These are phyloP conservation scores for Chloroceryle aenea DNA, from an alignment of 2,113 vertebrate species.

Conservation along the genomic window DNA sequence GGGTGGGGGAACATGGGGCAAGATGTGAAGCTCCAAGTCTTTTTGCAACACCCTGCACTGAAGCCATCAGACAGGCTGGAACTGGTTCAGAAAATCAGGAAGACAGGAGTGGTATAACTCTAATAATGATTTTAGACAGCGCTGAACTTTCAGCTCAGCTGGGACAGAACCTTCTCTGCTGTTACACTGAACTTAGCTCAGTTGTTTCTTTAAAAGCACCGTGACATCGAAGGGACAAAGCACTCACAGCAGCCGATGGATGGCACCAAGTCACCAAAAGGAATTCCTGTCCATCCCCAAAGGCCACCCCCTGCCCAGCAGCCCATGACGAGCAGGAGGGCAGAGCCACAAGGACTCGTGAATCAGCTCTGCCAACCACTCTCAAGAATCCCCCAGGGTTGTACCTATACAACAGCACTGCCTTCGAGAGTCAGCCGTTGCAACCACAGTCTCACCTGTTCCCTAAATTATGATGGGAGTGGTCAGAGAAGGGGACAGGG, in stretches of 20 bases:
- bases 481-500: rapidly evolving
- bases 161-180: neutral
- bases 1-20: rapidly evolving
- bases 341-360: neutral
- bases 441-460: neutral
- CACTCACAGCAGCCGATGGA: neutral
- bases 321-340: neutral
- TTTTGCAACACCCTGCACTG: neutral
- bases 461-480: neutral
- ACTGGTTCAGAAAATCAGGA: neutral
- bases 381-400: neutral
- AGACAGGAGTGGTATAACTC: neutral
- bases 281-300: neutral
- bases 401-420: neutral
- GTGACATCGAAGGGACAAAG: neutral
- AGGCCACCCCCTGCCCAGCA: neutral
- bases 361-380: neutral
- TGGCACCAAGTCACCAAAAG: neutral
- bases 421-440: neutral
- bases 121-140: neutral
- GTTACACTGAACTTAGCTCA: neutral
- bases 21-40: neutral
- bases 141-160: neutral
- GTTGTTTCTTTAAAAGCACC: neutral
- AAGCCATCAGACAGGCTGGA: neutral